Conservation (phyloP, 64 coral and sea anemone species). For the Hydrozoanthus tunicans region DNA sequence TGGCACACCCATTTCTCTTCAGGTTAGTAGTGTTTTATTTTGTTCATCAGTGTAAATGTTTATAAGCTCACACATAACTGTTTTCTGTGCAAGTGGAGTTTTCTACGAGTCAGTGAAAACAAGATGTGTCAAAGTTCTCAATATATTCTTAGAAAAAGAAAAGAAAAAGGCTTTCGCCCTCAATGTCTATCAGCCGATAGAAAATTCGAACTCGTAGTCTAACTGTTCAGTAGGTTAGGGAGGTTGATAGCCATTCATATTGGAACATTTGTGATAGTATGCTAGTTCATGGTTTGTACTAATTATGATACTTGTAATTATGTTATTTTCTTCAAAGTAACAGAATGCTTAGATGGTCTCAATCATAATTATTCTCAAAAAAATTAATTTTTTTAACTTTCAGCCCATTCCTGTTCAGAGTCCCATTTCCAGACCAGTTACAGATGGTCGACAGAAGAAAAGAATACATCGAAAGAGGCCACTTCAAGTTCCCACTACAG, state of each 20-base stretch:
- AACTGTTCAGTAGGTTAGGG: no score
- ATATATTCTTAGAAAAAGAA: no score
- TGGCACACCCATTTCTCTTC: not conserved
- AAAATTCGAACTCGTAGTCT: no score
- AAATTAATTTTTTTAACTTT: not conserved
- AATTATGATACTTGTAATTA: not conserved
- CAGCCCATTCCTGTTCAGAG: slow-evolving; percentile 9
- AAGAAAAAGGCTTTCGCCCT: no score
- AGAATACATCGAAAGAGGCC: slow-evolving; percentile 15
- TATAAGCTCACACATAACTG: not conserved
- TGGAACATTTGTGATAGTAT: no score
- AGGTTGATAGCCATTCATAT: no score
- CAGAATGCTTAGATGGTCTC: not conserved
- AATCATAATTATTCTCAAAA: not conserved
- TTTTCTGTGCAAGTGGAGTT: not conserved
- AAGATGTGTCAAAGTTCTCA: not conserved
- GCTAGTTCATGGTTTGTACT: no score
- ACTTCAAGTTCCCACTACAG: not conserved
- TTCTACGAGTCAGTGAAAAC: not conserved
- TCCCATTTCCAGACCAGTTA: not conserved
- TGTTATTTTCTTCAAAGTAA: not conserved
- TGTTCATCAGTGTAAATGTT: not conserved
- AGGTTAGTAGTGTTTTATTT: slow-evolving; percentile 1
- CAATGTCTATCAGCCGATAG: no score
- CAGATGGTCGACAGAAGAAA: not conserved